A percentile compares a stretch with the other conserved stretches of the same genome.
Conservation (phyloP, 2,797 vertebrate species). For the Xenopus petersii region DNA sequence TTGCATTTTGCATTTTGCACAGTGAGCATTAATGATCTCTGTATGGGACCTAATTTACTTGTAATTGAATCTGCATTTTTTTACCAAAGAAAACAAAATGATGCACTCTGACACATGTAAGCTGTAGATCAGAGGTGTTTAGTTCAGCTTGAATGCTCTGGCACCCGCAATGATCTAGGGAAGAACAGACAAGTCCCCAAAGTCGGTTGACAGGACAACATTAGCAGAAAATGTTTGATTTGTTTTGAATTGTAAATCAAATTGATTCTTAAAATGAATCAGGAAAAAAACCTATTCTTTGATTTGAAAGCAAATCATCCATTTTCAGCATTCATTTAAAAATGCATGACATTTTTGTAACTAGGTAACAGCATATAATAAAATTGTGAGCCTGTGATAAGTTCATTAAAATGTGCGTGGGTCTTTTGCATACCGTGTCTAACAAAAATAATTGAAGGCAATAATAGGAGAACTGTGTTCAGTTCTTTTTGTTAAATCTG, state of each 20-base stretch:
- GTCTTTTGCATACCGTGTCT: too few species aligned
- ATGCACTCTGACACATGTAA: constrained; percentile 39
- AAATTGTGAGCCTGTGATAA: too few species aligned
- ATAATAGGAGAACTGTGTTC: too few species aligned
- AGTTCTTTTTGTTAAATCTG: too few species aligned
- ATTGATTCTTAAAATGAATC: constrained; percentile 33
- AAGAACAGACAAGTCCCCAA: constrained; percentile 47
- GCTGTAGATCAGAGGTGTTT: constrained; percentile 48
- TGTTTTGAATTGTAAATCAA: constrained; percentile 48
- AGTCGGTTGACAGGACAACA: constrained; percentile 46
- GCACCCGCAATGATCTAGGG: constrained; percentile 42
- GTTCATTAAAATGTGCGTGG: too few species aligned
- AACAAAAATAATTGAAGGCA: too few species aligned
- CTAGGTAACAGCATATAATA: too few species aligned
- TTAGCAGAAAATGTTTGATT: constrained; percentile 46
- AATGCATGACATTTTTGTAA: too few species aligned
- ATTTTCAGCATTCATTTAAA: too few species aligned
- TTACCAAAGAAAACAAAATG: constrained; percentile 20
- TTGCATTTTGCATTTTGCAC: constrained; percentile 33
- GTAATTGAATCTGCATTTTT: constrained; percentile 35
- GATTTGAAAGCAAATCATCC: too few species aligned
- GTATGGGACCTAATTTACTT: constrained; percentile 36
- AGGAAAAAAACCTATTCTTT: too few species aligned
- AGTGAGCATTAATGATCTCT: constrained; percentile 26
- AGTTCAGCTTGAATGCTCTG: constrained; percentile 44